Percentiles rank a stretch among this genome's conserved stretches.
These are phyloP conservation scores for rabbit (Oryctolagus cuniculus) DNA, from an alignment of 2,113 vertebrate species.

Conservation along the genomic window DNA sequence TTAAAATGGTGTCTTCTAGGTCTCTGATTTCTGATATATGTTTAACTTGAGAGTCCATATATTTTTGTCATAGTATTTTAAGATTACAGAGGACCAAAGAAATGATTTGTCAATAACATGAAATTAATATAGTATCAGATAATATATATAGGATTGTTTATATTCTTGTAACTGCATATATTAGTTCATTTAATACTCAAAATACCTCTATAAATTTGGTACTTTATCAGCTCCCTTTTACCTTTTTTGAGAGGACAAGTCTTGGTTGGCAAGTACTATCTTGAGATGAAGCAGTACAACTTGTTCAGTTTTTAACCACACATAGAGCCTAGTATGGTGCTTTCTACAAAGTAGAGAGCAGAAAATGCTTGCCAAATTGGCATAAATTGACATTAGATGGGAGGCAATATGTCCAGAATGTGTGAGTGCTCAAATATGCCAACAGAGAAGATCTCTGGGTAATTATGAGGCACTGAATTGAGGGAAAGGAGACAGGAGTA, in stretches of 20 bases:
- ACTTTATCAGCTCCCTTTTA: conserved; percentile 13
- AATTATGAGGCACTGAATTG: not conserved
- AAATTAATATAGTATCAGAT: not conserved
- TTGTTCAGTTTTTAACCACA: conserved; percentile 30
- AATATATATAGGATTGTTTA: not conserved
- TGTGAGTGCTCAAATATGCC: not conserved
- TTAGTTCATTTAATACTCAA: not conserved
- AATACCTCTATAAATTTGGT: not conserved
- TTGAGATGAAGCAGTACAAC: not conserved
- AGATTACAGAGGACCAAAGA: not conserved
- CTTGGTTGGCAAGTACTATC: not conserved
- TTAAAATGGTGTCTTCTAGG: not conserved
- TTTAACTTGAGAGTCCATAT: not conserved
- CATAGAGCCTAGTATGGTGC: not conserved
- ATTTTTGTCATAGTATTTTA: not conserved
- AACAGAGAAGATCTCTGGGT: not conserved
- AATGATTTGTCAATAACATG: conserved; percentile 26
- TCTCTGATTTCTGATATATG: not conserved
- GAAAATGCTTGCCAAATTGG: not conserved
- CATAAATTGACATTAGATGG: conserved; percentile 9
- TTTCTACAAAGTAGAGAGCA: not conserved
- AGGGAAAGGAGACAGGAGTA: not conserved
- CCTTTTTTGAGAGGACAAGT: not conserved
- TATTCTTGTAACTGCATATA: not conserved
- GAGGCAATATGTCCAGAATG: not conserved